These are phyloP conservation scores for Upupa epops DNA, from an alignment of 2,113 vertebrate species.

Conservation along the genomic window DNA sequence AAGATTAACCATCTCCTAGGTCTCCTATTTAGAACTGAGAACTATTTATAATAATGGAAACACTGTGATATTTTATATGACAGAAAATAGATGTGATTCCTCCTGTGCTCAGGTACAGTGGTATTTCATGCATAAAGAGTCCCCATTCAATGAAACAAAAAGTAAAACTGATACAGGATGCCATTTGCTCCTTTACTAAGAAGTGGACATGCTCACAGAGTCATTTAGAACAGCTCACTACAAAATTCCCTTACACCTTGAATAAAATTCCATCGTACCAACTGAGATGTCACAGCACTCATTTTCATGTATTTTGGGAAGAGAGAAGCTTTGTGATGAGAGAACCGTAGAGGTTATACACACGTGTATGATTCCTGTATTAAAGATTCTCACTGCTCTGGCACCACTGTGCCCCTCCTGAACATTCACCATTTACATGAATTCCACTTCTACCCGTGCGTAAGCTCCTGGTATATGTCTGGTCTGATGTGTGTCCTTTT, in stretches of 20 bases:
- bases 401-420: not conserved
- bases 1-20: not conserved
- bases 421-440: not conserved
- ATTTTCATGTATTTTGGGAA: not conserved
- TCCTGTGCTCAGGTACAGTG: not conserved
- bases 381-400: not conserved
- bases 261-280: not conserved
- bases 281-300: not conserved
- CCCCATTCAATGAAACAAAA: not conserved
- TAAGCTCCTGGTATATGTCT: not conserved
- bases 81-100: not conserved
- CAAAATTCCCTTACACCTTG: not conserved
- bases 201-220: not conserved
- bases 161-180: not conserved
- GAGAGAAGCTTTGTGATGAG: not conserved
- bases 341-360: not conserved
- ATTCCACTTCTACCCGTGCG: accelerated
- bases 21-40: not conserved
- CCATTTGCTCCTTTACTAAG: not conserved
- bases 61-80: not conserved
- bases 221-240: not conserved
- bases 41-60: not conserved
- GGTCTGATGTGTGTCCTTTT: not conserved
- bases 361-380: not conserved
- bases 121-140: not conserved